Conservation (phyloP, 2,888 invertebrate species). For the Lochmaea capreae region DNA sequence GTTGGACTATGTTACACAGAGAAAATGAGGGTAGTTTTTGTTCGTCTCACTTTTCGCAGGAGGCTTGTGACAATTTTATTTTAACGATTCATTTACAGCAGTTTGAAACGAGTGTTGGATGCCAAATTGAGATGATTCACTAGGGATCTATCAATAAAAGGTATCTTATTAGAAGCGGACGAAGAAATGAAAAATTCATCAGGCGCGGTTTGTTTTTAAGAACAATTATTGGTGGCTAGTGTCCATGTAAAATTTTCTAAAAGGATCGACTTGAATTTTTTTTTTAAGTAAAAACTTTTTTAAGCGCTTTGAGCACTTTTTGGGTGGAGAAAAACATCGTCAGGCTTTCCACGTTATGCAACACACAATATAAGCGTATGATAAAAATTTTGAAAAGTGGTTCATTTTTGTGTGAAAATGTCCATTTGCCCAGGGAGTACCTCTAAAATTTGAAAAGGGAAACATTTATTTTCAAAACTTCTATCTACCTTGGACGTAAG, state of each 20-base stretch:
- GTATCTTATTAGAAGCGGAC: background rate
- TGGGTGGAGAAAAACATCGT: no score
- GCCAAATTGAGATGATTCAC: slow-evolving; percentile 4
- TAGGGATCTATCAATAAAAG: slow-evolving; percentile 2
- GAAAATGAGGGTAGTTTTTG: slow-evolving; percentile 23
- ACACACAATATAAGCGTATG: no score
- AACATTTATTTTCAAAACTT: no score
- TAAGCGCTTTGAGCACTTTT: no score
- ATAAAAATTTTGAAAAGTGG: no score
- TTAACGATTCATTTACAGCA: slow-evolving; percentile 32
- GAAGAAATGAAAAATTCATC: slow-evolving; percentile 4
- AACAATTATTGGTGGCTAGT: background rate
- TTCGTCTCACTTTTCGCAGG: slow-evolving; percentile 14
- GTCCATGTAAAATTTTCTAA: background rate
- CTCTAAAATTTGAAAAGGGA: no score
- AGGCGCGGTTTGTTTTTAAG: background rate
- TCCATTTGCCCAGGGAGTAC: no score
- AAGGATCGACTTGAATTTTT: background rate
- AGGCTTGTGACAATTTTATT: slow-evolving; percentile 36
- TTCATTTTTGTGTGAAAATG: no score
- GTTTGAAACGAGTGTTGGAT: slow-evolving; percentile 9
- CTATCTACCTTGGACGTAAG: no score
- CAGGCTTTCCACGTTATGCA: no score
- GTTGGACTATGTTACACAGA: slow-evolving; percentile 40
- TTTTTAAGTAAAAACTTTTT: no score